phyloP scores from a whole-genome alignment of 1,140 invertebrate genomes.

The Carposina sasakii region DNA sequence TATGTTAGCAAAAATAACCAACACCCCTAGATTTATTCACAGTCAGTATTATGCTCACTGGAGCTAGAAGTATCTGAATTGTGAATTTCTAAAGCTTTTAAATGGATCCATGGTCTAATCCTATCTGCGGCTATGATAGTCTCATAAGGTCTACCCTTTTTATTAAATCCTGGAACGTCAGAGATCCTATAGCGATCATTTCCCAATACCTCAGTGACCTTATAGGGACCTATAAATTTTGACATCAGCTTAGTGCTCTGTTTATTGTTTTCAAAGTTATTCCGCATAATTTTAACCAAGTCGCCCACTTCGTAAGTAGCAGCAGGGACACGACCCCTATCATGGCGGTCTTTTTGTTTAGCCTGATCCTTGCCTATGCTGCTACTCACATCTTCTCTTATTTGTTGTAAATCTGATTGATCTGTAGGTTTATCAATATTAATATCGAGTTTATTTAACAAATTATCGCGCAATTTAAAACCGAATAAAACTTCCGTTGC shows the following conservation, averaged over 20 bases:
- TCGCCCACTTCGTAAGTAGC: constrained; percentile 19
- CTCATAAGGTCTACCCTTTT: constrained; percentile 7
- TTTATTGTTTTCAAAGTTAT: constrained; percentile 22
- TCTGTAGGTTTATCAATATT: background rate
- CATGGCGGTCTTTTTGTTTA: constrained; percentile 20
- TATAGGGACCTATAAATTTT: constrained; percentile 30
- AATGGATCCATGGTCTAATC: background rate
- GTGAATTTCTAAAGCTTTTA: constrained; percentile 2
- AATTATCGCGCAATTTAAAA: background rate
- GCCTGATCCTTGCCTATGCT: constrained; percentile 19
- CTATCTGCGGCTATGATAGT: background rate
- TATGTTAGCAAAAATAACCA: no score
- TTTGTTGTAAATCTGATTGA: no score
- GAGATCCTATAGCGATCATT: constrained; percentile 25
- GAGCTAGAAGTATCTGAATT: background rate
- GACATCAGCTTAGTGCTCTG: constrained; percentile 27
- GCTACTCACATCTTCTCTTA: constrained; percentile 3
- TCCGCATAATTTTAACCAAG: constrained; percentile 23
- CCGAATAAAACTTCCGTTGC: constrained; percentile 8
- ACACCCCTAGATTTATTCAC: no score
- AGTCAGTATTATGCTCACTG: background rate
- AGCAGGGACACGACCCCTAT: constrained; percentile 14
- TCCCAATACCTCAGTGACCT: constrained; percentile 19
- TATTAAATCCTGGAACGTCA: constrained; percentile 20
- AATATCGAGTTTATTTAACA: constrained; percentile 1